Conservation (phyloP, 2,113 vertebrate species). For the Gadus macrocephalus region DNA sequence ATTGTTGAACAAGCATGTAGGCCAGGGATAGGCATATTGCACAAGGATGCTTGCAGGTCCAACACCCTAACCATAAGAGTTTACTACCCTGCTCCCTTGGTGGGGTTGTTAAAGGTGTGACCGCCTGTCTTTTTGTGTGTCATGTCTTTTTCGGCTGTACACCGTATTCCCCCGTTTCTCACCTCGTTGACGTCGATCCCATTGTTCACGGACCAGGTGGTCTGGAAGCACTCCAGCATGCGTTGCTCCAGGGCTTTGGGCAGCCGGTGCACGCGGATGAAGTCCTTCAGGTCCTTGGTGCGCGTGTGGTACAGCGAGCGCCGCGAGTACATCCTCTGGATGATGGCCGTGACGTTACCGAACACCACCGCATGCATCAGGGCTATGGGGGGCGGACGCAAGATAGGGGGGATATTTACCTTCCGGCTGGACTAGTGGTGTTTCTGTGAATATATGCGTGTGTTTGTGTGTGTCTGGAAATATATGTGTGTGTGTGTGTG, state of each 20-base stretch:
- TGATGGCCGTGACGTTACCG: conserved; percentile 94
- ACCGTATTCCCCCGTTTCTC: conserved; percentile 27
- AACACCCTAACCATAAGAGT: too few species aligned
- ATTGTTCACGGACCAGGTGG: conserved; percentile 96
- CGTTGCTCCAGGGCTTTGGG: conserved; percentile 92
- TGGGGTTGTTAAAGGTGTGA: too few species aligned
- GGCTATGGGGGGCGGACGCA: conserved; percentile 61
- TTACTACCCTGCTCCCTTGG: too few species aligned
- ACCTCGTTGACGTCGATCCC: conserved; percentile 95
- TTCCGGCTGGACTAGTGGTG: neutral
- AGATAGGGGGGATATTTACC: neutral
- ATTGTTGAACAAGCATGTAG: too few species aligned
- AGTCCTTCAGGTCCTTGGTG: conserved; percentile 94
- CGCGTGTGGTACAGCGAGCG: conserved; percentile 95
- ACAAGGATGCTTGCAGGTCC: too few species aligned
- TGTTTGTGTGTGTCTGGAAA: conserved; percentile 5
- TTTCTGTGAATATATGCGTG: conserved; percentile 1
- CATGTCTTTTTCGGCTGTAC: too few species aligned
- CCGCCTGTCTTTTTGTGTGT: too few species aligned
- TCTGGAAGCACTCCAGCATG: conserved; percentile 97
- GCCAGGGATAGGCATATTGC: too few species aligned
- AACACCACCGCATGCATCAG: conserved; percentile 96
- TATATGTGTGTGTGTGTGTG: conserved; percentile 2
- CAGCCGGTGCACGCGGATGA: conserved; percentile 90
- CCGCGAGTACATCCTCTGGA: conserved; percentile 93